Base-by-base conservation (phyloP, 2,888 invertebrate genomes). In the Drosophila ezoana region DNA sequence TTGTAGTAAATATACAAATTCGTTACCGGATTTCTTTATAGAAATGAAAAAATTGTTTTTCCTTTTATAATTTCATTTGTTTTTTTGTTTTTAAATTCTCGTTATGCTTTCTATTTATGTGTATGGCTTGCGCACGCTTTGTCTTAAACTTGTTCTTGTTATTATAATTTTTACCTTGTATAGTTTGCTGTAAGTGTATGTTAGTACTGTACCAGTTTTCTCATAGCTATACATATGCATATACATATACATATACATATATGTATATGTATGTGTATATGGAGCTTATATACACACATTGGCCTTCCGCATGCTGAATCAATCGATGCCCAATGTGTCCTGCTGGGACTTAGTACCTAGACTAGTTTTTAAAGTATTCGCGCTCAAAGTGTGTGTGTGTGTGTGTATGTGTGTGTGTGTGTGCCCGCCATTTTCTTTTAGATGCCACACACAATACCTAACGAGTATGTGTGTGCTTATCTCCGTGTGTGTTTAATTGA, bases 21-120 rank as follows among this genome's bases (percentile, higher is more conserved):
- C 83, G 83, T 87, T 83, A 87, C 83, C 86, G 83, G 83, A 79
- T 87, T 87, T 85, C 70, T 85, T 87, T 74, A 72, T 87, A 87
- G 87, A 85, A 85, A 83, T 83, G 88, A 87, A 83, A 81, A 83
- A 83, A 81, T 64, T 60, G 59, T 79, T 81, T 74, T 72, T 41
- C 20, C 28, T 6, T 18, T 40, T 44, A 35, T 45, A 32, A 4
- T 40, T 41, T 47, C 6, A 23, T 23, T 45, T 41, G 16, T 62
- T 51, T 64, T 28, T 33, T 40, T 20, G 52, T 20, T 45, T 57
- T 85, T 83, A 87, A 83, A 83, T 83, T 87, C 82, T 72, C 71
- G 72, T 85, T 72, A 81, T 81, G 68, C 74, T 65, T 84, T 54
- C 69, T 87, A 69, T 80, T 84, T 64, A 76, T 84, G 87, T 87